phyloP scores from a whole-genome alignment of 1,140 invertebrate species.

The Bemisia tabaci region DNA sequence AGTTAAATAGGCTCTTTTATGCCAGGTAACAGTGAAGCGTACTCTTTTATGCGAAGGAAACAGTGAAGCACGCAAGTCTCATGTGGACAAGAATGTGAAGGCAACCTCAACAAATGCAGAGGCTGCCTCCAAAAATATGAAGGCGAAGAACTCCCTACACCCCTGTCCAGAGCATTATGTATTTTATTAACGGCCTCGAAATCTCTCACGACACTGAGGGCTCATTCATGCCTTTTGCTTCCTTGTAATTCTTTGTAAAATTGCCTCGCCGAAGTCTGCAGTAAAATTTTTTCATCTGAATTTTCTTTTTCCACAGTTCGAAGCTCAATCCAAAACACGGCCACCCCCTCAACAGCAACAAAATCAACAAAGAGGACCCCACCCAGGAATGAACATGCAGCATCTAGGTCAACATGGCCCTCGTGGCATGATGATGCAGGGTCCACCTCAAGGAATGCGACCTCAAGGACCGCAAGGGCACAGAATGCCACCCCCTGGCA shows the following conservation, averaged over 20 bases:
- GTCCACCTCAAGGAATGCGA: constrained; percentile 33
- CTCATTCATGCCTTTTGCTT: neutral
- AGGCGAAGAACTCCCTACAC: too few species aligned
- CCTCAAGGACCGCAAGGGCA: constrained; percentile 32
- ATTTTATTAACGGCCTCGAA: too few species aligned
- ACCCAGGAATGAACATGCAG: constrained; percentile 24
- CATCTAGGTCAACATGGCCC: constrained; percentile 26
- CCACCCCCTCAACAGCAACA: constrained; percentile 44
- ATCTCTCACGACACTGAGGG: neutral
- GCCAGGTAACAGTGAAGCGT: too few species aligned
- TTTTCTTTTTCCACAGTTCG: constrained; percentile 45
- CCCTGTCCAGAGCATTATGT: too few species aligned
- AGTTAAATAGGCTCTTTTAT: too few species aligned
- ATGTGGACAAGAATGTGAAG: too few species aligned
- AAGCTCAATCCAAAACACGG: constrained; percentile 78
- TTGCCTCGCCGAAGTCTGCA: constrained; percentile 1
- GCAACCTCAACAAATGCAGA: too few species aligned
- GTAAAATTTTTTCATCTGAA: too few species aligned
- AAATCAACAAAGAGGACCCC: constrained; percentile 40
- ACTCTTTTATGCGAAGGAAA: too few species aligned
- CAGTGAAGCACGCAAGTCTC: too few species aligned
- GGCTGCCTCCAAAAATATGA: too few species aligned
- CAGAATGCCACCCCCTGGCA: constrained; percentile 35
- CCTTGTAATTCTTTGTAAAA: neutral
- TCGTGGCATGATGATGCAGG: constrained; percentile 20